A percentile compares a stretch with the other conserved stretches of the same genome.
phyloP scores from a whole-genome alignment of 2,113 vertebrate genomes.

The Isichthys henryi region DNA sequence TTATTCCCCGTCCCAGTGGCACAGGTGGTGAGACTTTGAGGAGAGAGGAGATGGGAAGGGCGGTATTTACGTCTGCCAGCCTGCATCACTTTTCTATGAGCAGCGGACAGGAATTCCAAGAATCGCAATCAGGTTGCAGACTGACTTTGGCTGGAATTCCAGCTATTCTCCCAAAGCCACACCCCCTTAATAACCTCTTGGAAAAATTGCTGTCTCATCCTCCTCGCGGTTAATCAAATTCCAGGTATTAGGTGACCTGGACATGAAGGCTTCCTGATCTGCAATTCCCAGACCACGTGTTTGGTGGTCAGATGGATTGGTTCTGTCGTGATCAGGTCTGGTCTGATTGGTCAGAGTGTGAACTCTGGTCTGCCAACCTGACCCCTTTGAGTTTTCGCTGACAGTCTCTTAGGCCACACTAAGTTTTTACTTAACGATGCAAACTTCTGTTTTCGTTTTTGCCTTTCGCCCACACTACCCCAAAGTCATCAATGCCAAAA shows the following conservation, averaged over 20 bases:
- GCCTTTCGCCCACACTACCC: neutral
- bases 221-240: neutral
- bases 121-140: constrained; percentile 37
- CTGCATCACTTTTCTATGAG: neutral
- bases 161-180: constrained; percentile 30
- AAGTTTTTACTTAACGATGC: neutral
- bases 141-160: constrained; percentile 31
- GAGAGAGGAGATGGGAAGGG: constrained; percentile 10
- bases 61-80: constrained; percentile 20
- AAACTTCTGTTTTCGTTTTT: neutral
- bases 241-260: neutral
- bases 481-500: neutral
- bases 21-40: constrained; percentile 22
- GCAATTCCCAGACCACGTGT: neutral
- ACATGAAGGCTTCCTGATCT: neutral
- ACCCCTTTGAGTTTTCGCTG: neutral
- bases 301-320: neutral
- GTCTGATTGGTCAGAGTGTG: neutral
- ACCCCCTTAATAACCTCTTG: neutral
- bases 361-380: neutral
- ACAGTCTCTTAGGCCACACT: neutral
- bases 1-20: neutral
- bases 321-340: neutral
- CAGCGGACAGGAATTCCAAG: constrained; percentile 44
- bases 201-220: no score